Conservation (phyloP, 1,140 invertebrate species). For the Nautilus pompilius region DNA sequence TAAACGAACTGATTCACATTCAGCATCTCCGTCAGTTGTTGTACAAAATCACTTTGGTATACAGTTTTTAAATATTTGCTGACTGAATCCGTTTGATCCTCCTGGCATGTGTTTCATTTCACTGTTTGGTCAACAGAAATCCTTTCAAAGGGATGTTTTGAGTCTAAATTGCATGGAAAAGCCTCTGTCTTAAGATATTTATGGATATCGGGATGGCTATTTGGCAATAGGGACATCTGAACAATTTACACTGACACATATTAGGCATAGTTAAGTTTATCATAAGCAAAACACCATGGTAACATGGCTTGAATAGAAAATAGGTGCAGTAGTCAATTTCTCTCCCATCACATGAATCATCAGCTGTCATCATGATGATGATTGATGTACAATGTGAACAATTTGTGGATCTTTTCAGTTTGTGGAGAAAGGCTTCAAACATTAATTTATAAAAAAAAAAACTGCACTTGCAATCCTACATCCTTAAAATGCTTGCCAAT, state of each 20-base stretch:
- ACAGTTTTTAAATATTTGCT: no score
- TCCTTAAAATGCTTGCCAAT: no score
- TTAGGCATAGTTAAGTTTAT: background rate
- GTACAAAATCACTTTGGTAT: no score
- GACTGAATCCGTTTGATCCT: background rate
- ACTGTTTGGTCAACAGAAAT: constrained; percentile 1
- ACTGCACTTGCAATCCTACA: no score
- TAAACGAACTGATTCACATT: no score
- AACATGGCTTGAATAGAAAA: background rate
- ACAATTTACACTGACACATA: background rate
- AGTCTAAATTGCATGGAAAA: background rate
- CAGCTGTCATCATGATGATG: no score
- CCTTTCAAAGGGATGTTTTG: background rate
- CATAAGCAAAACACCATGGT: background rate
- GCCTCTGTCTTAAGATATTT: background rate
- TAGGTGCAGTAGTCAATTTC: background rate
- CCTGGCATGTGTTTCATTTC: background rate
- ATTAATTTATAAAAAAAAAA: no score
- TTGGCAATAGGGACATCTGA: background rate
- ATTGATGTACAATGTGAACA: no score
- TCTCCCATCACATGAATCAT: no score
- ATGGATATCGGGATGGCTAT: background rate
- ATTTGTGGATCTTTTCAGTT: no score
- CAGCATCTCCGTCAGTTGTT: no score
- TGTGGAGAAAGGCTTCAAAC: no score